These are phyloP conservation scores for Crenichthys baileyi DNA, from an alignment of 2,797 vertebrate genomes.

Conservation along the genomic window DNA sequence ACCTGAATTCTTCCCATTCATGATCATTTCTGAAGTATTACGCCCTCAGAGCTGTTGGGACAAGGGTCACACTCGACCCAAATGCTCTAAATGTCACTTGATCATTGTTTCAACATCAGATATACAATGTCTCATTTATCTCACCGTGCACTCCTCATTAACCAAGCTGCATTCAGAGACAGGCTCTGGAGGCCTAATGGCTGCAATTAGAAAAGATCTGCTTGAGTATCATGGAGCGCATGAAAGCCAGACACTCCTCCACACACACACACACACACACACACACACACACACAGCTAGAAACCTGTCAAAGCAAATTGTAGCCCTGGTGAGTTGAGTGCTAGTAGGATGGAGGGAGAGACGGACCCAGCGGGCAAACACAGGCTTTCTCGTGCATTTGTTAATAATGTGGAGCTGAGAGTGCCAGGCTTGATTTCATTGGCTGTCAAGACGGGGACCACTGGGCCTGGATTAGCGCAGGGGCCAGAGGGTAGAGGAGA, in stretches of 20 bases:
- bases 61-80: constrained; percentile 26
- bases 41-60: constrained; percentile 10
- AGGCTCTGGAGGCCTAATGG: constrained; percentile 68
- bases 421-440: constrained; percentile 66
- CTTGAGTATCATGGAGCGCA: constrained; percentile 44
- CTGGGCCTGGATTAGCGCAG: constrained; percentile 52
- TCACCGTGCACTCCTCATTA: constrained; percentile 68
- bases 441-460: constrained; percentile 61
- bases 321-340: constrained; percentile 42
- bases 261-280: constrained; percentile 17
- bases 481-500: constrained; percentile 6
- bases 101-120: constrained; percentile 63
- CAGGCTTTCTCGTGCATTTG: constrained; percentile 54
- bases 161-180: constrained; percentile 45
- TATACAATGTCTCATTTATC: constrained; percentile 72
- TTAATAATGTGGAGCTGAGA: constrained; percentile 62
- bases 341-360: constrained; percentile 54
- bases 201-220: constrained; percentile 74
- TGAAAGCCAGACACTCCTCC: constrained; percentile 35
- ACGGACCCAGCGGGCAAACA: constrained; percentile 48
- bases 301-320: constrained; percentile 60
- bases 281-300: constrained; percentile 15
- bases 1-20: constrained; percentile 41
- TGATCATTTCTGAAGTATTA: constrained; percentile 2
- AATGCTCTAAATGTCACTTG: constrained; percentile 26